A percentile compares a stretch with the other conserved stretches of the same genome.
Conservation (phyloP, 1,140 invertebrate species). For the Tetraneura akinire region DNA sequence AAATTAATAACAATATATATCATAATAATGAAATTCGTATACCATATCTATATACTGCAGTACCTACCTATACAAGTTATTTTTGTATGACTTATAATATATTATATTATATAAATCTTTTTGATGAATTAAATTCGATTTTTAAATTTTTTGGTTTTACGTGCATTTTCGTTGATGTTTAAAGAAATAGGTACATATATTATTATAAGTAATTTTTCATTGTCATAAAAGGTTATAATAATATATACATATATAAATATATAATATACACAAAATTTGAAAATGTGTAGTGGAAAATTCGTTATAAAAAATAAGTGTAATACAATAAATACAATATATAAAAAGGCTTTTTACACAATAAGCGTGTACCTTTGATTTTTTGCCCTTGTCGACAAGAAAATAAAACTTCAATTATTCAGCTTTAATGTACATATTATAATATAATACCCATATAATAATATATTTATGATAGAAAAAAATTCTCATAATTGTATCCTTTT, state of each 20-base stretch:
- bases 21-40: too few relatives aligned
- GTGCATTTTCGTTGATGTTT: not conserved
- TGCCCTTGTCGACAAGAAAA: not conserved
- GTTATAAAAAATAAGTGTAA: conserved; percentile 18
- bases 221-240: conserved; percentile 35
- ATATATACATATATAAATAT: too few relatives aligned
- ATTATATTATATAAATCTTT: too few relatives aligned
- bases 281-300: not conserved
- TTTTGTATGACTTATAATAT: not conserved
- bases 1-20: too few relatives aligned
- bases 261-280: not conserved
- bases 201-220: conserved; percentile 9
- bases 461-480: not conserved
- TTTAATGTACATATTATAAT: not conserved
- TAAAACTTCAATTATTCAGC: not conserved
- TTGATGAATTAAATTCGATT: not conserved
- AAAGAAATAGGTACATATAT: too few relatives aligned
- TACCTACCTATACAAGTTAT: not conserved
- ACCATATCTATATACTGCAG: too few relatives aligned
- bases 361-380: not conserved
- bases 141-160: not conserved
- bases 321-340: not conserved
- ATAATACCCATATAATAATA: not conserved
- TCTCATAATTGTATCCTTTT: not conserved
- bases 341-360: conserved; percentile 20